A percentile compares a stretch with the other conserved stretches of the same genome.
Conservation (phyloP, 2,888 invertebrate genomes). For the Parnassius glacialis region DNA sequence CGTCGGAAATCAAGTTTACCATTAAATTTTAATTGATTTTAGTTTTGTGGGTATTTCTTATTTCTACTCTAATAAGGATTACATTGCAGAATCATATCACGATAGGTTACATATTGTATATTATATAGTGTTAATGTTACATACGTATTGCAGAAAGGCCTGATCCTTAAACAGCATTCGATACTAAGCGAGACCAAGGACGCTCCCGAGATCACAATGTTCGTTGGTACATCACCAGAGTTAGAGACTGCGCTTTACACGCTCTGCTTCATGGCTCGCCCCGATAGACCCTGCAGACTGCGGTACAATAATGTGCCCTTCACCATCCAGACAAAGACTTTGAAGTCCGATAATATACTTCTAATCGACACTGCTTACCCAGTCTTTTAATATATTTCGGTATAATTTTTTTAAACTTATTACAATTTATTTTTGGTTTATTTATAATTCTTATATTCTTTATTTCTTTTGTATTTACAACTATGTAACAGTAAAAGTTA, state of each 20-base stretch:
- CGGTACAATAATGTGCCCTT: constrained; percentile 65
- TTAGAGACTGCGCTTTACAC: constrained; percentile 94
- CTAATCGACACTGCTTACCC: constrained; percentile 72
- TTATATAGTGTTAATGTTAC: too few relatives aligned
- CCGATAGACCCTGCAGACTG: constrained; percentile 87
- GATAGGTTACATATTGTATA: too few relatives aligned
- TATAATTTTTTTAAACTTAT: not conserved
- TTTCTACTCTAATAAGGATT: too few relatives aligned
- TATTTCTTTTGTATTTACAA: too few relatives aligned
- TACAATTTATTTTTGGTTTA: not conserved
- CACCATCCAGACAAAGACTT: constrained; percentile 68
- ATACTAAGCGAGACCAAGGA: constrained; percentile 85
- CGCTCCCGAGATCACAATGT: constrained; percentile 90
- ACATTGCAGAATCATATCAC: too few relatives aligned
- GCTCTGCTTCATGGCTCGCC: constrained; percentile 90
- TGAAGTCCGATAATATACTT: constrained; percentile 59
- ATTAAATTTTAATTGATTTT: too few relatives aligned
- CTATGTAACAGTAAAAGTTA: too few relatives aligned
- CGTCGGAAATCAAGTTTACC: too few relatives aligned
- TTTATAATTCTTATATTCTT: not conserved
- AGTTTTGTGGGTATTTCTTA: too few relatives aligned
- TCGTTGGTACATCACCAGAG: constrained; percentile 94
- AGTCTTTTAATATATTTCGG: constrained; percentile 29
- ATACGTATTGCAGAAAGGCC: constrained; percentile 83
- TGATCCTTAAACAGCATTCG: constrained; percentile 87